phyloP scores from a whole-genome alignment of 2,888 invertebrate genomes.

The Meloe dianella region DNA sequence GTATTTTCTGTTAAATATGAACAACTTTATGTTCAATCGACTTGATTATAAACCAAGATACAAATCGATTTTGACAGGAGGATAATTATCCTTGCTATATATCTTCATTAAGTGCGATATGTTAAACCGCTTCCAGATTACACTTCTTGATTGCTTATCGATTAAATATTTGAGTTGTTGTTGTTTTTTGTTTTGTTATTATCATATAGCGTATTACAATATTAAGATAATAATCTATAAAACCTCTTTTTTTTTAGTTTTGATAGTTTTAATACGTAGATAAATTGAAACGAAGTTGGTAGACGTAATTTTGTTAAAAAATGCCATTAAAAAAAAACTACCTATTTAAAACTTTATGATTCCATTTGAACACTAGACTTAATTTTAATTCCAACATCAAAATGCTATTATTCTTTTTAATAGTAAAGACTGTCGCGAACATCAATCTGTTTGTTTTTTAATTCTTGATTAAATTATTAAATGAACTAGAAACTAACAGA shows the following conservation, averaged over 20 bases:
- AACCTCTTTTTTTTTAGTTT: background rate
- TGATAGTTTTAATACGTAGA: background rate
- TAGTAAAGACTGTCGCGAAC: slow-evolving; percentile 8
- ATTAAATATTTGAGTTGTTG: slow-evolving; percentile 23
- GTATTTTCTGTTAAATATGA: background rate
- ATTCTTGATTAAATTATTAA: slow-evolving; percentile 32
- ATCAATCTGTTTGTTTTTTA: slow-evolving; percentile 25
- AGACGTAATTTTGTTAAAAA: no score
- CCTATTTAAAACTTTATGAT: slow-evolving; percentile 22
- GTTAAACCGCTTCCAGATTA: slow-evolving; percentile 31
- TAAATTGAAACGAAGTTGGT: no score
- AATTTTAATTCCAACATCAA: slow-evolving; percentile 29
- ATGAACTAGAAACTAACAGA: slow-evolving; percentile 26
- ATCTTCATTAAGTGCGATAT: slow-evolving; percentile 35
- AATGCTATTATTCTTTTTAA: slow-evolving; percentile 30
- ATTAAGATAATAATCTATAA: background rate
- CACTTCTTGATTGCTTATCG: slow-evolving; percentile 30
- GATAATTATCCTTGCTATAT: slow-evolving; percentile 32
- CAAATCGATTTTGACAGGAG: slow-evolving; percentile 25
- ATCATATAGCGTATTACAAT: background rate
- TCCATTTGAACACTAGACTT: slow-evolving; percentile 30
- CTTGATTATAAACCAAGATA: slow-evolving; percentile 29
- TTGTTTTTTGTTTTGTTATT: background rate
- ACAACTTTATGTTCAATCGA: background rate
- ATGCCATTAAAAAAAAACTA: slow-evolving; percentile 18